Base-by-base conservation (phyloP, 1,140 invertebrate genomes). In the Pseudomyrmex concolor region DNA sequence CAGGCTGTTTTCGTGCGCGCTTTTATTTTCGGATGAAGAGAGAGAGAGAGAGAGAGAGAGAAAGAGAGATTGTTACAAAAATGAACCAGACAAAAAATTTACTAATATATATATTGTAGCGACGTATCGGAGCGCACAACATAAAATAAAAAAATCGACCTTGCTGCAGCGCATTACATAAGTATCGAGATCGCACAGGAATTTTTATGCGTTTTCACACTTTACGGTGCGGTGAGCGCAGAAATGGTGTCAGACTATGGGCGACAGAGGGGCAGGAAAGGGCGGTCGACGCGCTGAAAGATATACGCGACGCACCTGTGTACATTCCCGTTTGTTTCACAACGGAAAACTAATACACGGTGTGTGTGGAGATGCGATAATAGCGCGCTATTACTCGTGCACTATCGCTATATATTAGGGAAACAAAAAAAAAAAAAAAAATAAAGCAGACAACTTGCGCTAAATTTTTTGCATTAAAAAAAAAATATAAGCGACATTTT, bases 241-340 rank as follows among this genome's bases (percentile, higher is more conserved):
- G 59, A 78, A 87, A 86, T n/a, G 71, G 59, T 83, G 86, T 84
- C 85, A 60, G 60, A 8, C 57, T 55, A 64, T 12, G 34, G 34
- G 55, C 10, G 48, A n/a, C 55, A 74, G 73, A 80, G 55, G 63
- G 83, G 59, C 55, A 50, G 83, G 85, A 80, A 76, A 70, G 72
- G 71, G 72, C 62, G 59, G 77, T 78, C 45, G 86, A 74, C 81
- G 62, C 57, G 74, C 67, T 62, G 55, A 68, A 80, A 84, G 76
- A 84, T 70, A 83, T 74, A 77, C 57, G 76, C 71, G 86, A 55
- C 66, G 71, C 86, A 88, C 85, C 86, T 87, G 82, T 87, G 70
- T 55, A 81, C 72, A 85, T 88, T 84, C 76, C 22, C 45, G 50
- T 22, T 45, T 17, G 63, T 87, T 84, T 81, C 85, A 45, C 66